Conservation (phyloP, 2,797 vertebrate genomes). For the Heliangelus exortis region DNA sequence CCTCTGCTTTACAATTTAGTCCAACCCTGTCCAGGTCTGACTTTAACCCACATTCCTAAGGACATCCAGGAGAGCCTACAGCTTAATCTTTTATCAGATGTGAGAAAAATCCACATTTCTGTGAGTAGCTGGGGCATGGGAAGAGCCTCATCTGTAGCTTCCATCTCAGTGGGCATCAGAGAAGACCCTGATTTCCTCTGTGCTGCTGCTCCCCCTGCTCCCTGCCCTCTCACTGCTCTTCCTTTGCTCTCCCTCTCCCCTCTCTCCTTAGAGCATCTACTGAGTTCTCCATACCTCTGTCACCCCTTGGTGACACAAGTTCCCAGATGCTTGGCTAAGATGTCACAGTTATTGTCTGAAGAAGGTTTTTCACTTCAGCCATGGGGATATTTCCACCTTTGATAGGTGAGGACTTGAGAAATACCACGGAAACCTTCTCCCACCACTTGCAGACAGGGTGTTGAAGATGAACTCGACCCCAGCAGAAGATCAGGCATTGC, state of each 20-base stretch:
- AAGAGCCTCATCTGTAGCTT: background rate
- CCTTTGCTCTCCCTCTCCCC: background rate
- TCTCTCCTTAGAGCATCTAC: background rate
- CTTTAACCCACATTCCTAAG: background rate
- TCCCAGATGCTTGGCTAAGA: background rate
- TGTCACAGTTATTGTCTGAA: background rate
- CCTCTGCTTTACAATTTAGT: background rate
- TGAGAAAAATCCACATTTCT: background rate
- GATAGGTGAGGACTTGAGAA: background rate
- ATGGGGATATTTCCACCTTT: rapidly evolving
- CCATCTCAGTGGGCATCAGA: background rate
- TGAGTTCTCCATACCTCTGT: background rate
- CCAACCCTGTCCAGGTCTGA: background rate
- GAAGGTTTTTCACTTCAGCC: background rate
- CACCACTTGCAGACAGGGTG: background rate
- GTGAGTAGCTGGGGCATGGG: too few species aligned
- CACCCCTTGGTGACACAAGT: too few species aligned
- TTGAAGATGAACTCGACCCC: background rate
- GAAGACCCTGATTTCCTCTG: background rate
- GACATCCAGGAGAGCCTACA: background rate
- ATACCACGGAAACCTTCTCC: background rate
- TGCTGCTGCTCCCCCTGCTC: background rate
- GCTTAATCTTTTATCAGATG: background rate
- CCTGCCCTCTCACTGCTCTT: background rate
- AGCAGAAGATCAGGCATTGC: background rate